Conservation (phyloP, 2,888 invertebrate genomes). For the Pseudococcus jackbeardsleyi region DNA sequence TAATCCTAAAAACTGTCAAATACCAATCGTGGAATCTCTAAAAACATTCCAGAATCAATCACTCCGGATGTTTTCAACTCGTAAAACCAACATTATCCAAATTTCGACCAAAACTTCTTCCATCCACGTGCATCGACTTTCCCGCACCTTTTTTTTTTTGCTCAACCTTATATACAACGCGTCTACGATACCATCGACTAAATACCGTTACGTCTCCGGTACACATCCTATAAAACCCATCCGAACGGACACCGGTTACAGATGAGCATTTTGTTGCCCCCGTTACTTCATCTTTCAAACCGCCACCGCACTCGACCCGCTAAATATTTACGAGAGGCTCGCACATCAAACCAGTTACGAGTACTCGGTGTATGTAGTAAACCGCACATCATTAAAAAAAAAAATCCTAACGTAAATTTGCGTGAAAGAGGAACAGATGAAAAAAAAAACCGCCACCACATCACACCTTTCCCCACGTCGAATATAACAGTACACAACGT, state of each 20-base stretch:
- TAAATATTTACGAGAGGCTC: neutral
- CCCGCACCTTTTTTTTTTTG: neutral
- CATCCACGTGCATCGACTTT: neutral
- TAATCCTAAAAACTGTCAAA: too few relatives aligned
- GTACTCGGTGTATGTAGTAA: neutral
- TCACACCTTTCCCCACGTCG: neutral
- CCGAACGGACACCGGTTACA: neutral
- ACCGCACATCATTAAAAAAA: neutral
- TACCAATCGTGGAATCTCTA: too few relatives aligned
- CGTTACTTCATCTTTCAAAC: neutral
- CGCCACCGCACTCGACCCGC: neutral
- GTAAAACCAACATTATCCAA: too few relatives aligned
- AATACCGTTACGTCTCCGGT: neutral
- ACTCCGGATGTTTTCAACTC: neutral
- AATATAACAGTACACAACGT: constrained; percentile 55
- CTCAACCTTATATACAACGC: neutral
- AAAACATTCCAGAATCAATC: neutral
- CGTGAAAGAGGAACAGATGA: neutral
- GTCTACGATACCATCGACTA: neutral
- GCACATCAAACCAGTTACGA: neutral
- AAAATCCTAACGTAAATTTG: neutral
- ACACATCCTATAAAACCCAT: neutral
- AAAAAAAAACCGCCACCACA: neutral
- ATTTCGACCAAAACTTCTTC: too few relatives aligned
- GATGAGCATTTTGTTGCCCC: neutral